Percentiles rank a stretch among this genome's conserved stretches.
These are phyloP conservation scores for Nebria brevicollis DNA, from an alignment of 2,888 invertebrate genomes.

Conservation along the genomic window DNA sequence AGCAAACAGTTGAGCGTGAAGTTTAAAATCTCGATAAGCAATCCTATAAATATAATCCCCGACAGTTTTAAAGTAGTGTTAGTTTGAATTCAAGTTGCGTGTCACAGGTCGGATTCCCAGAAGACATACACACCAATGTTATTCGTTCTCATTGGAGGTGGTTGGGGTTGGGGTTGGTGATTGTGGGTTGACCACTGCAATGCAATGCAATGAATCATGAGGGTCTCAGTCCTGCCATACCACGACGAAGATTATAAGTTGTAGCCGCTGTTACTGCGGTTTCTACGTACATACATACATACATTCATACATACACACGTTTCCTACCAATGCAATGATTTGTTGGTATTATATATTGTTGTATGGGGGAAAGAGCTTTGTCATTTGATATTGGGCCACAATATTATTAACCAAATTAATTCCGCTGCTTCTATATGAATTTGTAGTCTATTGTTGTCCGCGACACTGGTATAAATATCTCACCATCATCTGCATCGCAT, in stretches of 20 bases:
- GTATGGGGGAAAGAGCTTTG: background rate
- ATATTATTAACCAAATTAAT: background rate
- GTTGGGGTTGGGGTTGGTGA: background rate
- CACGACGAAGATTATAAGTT: conserved; percentile 11
- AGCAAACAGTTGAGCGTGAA: too few relatives aligned
- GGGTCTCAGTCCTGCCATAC: background rate
- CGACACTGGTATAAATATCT: background rate
- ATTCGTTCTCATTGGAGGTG: background rate
- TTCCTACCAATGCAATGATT: background rate
- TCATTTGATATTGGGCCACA: background rate
- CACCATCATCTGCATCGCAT: too few relatives aligned
- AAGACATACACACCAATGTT: background rate
- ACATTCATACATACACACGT: background rate
- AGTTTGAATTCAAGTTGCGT: background rate
- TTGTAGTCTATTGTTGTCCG: background rate
- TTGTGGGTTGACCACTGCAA: conserved; percentile 12
- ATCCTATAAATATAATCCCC: too few relatives aligned
- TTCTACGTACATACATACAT: background rate
- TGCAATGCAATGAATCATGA: conserved; percentile 20
- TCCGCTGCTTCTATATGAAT: background rate
- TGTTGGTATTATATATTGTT: conserved; percentile 2
- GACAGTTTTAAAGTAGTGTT: background rate
- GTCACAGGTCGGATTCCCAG: background rate
- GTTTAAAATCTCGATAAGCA: too few relatives aligned
- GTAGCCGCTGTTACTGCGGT: conserved; percentile 2